These are phyloP conservation scores for Sminthurides aquaticus DNA, from an alignment of 2,888 invertebrate genomes.

Conservation along the genomic window DNA sequence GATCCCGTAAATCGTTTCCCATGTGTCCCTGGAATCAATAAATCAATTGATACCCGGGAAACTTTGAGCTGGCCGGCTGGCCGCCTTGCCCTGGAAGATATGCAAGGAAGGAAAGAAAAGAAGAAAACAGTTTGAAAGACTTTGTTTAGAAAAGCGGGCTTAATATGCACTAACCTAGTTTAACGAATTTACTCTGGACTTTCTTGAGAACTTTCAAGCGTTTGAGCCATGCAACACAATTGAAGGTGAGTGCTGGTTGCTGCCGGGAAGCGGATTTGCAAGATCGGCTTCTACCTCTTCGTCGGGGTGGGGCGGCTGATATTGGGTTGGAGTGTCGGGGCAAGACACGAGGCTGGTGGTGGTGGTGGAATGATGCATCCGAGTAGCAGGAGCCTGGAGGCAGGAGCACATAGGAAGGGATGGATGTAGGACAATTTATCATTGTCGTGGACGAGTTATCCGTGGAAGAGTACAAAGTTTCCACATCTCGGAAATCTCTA, in stretches of 20 bases:
- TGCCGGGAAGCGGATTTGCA: conserved; percentile 17
- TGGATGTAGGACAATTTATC: conserved; percentile 6
- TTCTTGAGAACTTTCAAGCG: conserved; percentile 88
- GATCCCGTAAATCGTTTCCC: neutral
- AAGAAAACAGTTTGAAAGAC: no score
- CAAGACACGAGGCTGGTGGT: conserved; percentile 1
- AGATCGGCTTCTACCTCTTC: neutral
- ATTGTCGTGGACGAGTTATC: conserved; percentile 3
- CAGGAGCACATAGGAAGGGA: conserved; percentile 7
- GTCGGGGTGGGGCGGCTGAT: neutral
- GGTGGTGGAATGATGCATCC: conserved; percentile 10
- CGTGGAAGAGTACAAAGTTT: neutral
- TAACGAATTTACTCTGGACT: conserved; percentile 71
- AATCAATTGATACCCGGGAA: conserved; percentile 8
- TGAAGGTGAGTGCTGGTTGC: conserved; percentile 30
- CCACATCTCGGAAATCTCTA: conserved; percentile 7
- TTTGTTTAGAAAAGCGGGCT: no score
- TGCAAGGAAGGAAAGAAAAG: no score
- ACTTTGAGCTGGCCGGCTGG: neutral
- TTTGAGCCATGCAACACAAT: conserved; percentile 46
- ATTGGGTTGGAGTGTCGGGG: neutral
- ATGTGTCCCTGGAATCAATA: neutral
- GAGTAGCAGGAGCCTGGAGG: conserved; percentile 14
- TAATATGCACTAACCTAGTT: conserved; percentile 66
- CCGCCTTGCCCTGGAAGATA: no score